Base-by-base conservation (phyloP, 2,797 vertebrate genomes). In the Leptatherina wallacei region DNA sequence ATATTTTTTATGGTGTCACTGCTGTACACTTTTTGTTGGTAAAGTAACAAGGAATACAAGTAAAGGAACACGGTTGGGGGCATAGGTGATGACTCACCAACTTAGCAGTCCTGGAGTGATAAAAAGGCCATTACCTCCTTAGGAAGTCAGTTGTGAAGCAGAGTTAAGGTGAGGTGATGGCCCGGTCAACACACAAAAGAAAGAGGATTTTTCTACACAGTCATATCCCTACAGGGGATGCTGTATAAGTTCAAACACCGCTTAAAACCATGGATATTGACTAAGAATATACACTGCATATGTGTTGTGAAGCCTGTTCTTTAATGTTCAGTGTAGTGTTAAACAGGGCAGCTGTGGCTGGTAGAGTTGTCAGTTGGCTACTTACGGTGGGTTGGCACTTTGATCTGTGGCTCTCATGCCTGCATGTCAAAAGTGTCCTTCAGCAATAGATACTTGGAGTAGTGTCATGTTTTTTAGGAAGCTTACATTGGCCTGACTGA, bases 181-280 rank as follows among this genome's bases (percentile, higher is more conserved):
- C 64, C 63, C 12, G 73, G 71, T 79, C 80, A 78, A 58, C 14
- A 27, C 69, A 65, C 30, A 44, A 66, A 62, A 57, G 42, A n/a
- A 30, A 68, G 67, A 67, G 66, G 79, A 76, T 64, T 84, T 75
- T 58, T 72, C 71, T 64, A 69, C 65, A 33, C 66, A 69, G 61
- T 10, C 66, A 29, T 68, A 61, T 84, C 72, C 71, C 67, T 74
- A 42, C 51, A 54, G 71, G 70, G 27, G 8, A 70, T 69, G 49
- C 47, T 55, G 51, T 71, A 38, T 74, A 32, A 32, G 49, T 80
- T 84, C 61, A 78, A 66, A 75, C 59, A 24, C 38, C 57, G 65
- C 44, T 65, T 75, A 67, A 79, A 66, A 56, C 30, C 8, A 22
- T 27, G 61, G 32, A 65, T 8, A 9, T 14, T 36, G 10, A 75